Conservation (phyloP, 2,888 invertebrate genomes). For the Caenorhabditis angaria region DNA sequence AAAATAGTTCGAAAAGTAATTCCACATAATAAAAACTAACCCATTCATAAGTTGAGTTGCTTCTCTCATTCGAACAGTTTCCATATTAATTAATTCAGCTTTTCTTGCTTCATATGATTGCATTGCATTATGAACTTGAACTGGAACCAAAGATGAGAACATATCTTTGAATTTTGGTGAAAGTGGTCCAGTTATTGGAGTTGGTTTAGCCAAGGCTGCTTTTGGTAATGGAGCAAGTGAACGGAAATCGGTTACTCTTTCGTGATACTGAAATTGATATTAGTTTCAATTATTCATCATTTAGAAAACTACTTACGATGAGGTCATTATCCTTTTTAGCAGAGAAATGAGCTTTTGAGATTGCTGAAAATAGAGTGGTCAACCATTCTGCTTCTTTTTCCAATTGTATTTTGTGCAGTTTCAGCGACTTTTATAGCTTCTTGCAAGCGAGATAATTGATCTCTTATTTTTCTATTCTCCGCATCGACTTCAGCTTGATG, state of each 20-base stretch:
- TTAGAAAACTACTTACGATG: constrained; percentile 74
- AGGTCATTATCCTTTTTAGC: constrained; percentile 97
- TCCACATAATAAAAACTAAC: constrained; percentile 73
- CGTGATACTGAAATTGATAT: constrained; percentile 85
- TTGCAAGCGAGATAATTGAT: constrained; percentile 64
- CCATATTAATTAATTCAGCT: constrained; percentile 84
- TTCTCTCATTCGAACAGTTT: constrained; percentile 87
- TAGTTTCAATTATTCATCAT: not conserved
- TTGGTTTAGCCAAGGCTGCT: constrained; percentile 85
- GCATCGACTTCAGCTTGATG: constrained; percentile 80
- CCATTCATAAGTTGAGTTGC: constrained; percentile 89
- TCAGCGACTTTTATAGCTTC: constrained; percentile 58
- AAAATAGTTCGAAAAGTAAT: constrained; percentile 21
- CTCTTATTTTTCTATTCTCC: constrained; percentile 61
- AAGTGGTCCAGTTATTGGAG: constrained; percentile 75
- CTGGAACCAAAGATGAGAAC: constrained; percentile 87
- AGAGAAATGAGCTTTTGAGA: constrained; percentile 79
- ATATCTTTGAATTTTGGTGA: constrained; percentile 78
- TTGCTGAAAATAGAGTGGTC: constrained; percentile 71
- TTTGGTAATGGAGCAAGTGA: constrained; percentile 83
- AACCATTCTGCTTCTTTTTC: constrained; percentile 28
- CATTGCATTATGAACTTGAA: constrained; percentile 88
- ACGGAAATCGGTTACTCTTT: constrained; percentile 87
- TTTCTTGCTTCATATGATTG: constrained; percentile 86
- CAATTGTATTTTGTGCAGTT: constrained; percentile 35